Conservation (phyloP, 2,888 invertebrate species). For the Dryocosmus kuriphilus region DNA sequence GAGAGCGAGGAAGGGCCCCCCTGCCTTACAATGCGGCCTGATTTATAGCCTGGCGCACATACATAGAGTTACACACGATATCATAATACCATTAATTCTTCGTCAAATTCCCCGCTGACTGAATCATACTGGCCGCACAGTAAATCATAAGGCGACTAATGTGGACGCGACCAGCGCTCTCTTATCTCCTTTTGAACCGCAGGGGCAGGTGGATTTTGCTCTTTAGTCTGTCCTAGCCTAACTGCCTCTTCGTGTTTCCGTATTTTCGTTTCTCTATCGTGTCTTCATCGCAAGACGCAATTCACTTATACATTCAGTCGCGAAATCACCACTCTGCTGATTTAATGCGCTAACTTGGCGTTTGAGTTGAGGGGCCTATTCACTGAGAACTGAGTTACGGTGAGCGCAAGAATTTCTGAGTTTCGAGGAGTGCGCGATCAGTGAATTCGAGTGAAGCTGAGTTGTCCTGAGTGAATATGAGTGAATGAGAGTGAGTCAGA, state of each 20-base stretch:
- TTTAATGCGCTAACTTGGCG: background rate
- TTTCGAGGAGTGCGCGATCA: too few relatives aligned
- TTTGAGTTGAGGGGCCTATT: too few relatives aligned
- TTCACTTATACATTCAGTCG: constrained; percentile 10
- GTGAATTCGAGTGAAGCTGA: too few relatives aligned
- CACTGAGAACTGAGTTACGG: too few relatives aligned
- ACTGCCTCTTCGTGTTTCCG: constrained; percentile 44
- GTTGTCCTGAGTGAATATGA: too few relatives aligned
- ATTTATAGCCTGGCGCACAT: constrained; percentile 76
- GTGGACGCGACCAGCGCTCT: constrained; percentile 72
- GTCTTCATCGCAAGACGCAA: constrained; percentile 43
- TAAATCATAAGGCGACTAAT: constrained; percentile 77
- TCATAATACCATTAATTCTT: constrained; percentile 78
- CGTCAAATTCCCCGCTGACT: constrained; percentile 78
- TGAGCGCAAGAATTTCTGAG: too few relatives aligned
- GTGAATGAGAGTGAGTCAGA: too few relatives aligned
- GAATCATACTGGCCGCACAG: constrained; percentile 76
- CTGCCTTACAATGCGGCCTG: constrained; percentile 76
- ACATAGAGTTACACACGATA: constrained; percentile 77
- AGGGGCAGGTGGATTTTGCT: constrained; percentile 73
- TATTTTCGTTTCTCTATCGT: constrained; percentile 51
- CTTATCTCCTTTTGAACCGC: constrained; percentile 71
- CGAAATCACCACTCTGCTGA: background rate
- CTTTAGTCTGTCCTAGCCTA: constrained; percentile 50
- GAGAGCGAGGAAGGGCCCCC: constrained; percentile 68